A percentile compares a stretch with the other conserved stretches of the same genome.
phyloP scores from a whole-genome alignment of 2,113 vertebrate species.

The Tapirus terrestris region DNA sequence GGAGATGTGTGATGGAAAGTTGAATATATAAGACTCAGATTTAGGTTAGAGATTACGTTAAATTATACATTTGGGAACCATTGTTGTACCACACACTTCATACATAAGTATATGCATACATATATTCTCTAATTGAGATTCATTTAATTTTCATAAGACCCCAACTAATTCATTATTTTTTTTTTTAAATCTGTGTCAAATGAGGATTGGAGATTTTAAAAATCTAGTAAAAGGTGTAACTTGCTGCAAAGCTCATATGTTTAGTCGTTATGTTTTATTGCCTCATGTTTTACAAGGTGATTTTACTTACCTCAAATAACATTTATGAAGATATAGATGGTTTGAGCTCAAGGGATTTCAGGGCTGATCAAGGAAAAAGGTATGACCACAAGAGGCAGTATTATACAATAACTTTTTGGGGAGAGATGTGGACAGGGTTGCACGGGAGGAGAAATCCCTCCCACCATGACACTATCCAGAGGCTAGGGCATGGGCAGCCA shows the following conservation, averaged over 20 bases:
- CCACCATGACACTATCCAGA: neutral
- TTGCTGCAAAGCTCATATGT: neutral
- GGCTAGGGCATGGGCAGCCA: fast-evolving
- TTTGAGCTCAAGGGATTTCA: neutral
- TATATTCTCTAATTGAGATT: neutral
- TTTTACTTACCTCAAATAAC: neutral
- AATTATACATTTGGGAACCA: neutral
- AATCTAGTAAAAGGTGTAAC: neutral
- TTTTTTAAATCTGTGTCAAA: neutral
- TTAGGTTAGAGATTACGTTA: neutral
- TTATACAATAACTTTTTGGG: neutral
- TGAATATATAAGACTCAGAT: neutral
- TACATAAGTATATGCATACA: neutral
- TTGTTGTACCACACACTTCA: neutral
- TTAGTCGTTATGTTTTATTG: neutral
- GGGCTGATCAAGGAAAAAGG: neutral
- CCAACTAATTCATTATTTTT: neutral
- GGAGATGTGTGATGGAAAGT: neutral
- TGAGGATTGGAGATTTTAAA: neutral
- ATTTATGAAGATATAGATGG: neutral
- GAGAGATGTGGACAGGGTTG: neutral
- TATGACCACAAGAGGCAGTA: neutral
- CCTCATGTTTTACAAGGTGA: neutral
- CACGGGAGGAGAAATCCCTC: neutral
- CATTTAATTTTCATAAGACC: neutral